Evolutionary conservation across 2,113 vertebrate species (phyloP).

Genomic region (Rhynchopsitta pachyrhyncha): DNA sequence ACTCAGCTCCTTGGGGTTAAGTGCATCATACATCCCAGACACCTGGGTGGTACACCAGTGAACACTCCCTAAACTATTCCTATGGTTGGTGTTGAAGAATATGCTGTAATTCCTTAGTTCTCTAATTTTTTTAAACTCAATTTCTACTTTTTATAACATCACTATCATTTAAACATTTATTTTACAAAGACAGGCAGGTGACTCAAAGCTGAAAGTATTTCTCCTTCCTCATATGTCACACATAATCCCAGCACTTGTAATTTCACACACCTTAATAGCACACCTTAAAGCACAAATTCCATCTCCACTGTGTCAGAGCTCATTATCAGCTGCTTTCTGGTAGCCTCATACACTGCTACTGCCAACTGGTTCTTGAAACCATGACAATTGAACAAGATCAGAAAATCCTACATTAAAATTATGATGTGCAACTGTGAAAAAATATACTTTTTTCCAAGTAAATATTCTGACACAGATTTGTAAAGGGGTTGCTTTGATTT

Average conservation of each 20-base stretch:
- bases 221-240: not conserved
- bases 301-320: conserved; percentile 1
- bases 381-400: not conserved
- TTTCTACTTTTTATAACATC: not conserved
- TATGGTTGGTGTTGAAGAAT: not conserved
- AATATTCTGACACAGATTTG: not conserved
- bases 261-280: not conserved
- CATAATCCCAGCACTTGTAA: not conserved
- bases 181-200: not conserved
- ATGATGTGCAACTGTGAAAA: not conserved
- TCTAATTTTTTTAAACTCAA: not conserved
- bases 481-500: not conserved
- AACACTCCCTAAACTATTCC: not conserved
- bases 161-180: not conserved
- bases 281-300: not conserved
- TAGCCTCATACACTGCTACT: not conserved
- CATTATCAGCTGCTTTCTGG: not conserved
- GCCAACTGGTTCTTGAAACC: not conserved
- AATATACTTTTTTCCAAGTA: not conserved
- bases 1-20: not conserved
- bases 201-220: not conserved
- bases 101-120: not conserved
- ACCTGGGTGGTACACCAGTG: not conserved
- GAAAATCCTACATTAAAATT: conserved; percentile 1
- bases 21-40: not conserved